phyloP scores from a whole-genome alignment of 2,888 invertebrate species.

The Mesoligia furuncula region DNA sequence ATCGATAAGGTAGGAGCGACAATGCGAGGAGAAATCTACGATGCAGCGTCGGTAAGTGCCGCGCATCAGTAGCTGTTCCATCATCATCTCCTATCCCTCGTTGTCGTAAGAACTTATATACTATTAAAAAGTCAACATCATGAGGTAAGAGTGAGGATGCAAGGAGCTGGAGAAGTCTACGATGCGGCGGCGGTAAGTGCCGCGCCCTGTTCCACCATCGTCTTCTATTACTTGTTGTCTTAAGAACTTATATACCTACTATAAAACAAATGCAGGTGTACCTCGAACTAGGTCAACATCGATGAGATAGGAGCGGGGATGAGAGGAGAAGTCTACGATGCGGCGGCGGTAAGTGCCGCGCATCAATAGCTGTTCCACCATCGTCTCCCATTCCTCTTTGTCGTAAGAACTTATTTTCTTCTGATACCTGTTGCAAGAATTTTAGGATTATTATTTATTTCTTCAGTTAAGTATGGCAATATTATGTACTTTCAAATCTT shows the following conservation, averaged over 20 bases:
- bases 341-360: slow-evolving; percentile 90
- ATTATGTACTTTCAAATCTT: neutral
- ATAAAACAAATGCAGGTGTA: slow-evolving; percentile 75
- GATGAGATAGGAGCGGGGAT: slow-evolving; percentile 97
- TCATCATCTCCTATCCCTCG: slow-evolving; percentile 98
- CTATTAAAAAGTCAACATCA: slow-evolving; percentile 74
- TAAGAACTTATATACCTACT: slow-evolving; percentile 94
- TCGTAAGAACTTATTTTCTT: slow-evolving; percentile 99
- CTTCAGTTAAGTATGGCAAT: too few relatives aligned
- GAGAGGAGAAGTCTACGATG: slow-evolving; percentile 95
- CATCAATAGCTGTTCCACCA: slow-evolving; percentile 94
- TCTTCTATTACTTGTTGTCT: slow-evolving; percentile 99
- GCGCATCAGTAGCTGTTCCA: slow-evolving; percentile 93
- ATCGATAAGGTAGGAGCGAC: slow-evolving; percentile 89
- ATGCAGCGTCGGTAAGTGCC: slow-evolving; percentile 91
- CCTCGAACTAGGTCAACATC: slow-evolving; percentile 99
- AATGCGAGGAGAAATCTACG: slow-evolving; percentile 95
- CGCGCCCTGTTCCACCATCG: slow-evolving; percentile 95
- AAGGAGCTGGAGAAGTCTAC: slow-evolving; percentile 95
- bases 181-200: slow-evolving; percentile 91
- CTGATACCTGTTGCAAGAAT: slow-evolving; percentile 93
- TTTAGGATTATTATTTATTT: neutral
- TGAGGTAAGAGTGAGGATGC: slow-evolving; percentile 92
- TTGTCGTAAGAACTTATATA: slow-evolving; percentile 91
- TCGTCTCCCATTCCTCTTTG: slow-evolving; percentile 99